phyloP scores from a whole-genome alignment of 2,888 invertebrate species.

The Schrankia costaestrigalis region DNA sequence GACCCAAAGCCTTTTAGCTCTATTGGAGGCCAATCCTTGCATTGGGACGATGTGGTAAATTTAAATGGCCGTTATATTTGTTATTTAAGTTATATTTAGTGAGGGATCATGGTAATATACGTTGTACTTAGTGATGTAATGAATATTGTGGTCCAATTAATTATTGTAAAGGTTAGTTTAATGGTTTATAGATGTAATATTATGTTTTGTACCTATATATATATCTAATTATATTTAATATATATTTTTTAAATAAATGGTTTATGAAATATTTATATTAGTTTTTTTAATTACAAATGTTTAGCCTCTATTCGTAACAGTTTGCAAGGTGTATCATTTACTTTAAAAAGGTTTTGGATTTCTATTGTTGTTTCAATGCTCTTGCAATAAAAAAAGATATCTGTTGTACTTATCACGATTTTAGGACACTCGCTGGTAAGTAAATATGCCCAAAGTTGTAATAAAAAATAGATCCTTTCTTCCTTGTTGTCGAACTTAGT shows the following conservation, averaged over 20 bases:
- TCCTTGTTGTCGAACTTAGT: too few relatives aligned
- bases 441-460: too few relatives aligned
- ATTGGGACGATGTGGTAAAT: too few relatives aligned
- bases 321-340: neutral
- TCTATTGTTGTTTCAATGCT: too few relatives aligned
- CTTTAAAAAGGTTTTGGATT: too few relatives aligned
- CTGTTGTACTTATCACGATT: too few relatives aligned
- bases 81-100: conserved; percentile 29
- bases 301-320: neutral
- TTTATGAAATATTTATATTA: conserved; percentile 29
- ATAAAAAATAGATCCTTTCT: too few relatives aligned
- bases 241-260: conserved; percentile 46
- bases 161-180: conserved; percentile 41
- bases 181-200: conserved; percentile 37
- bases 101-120: conserved; percentile 56
- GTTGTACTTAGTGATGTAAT: conserved; percentile 53
- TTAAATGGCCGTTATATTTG: conserved; percentile 12
- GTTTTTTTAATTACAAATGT: conserved; percentile 2
- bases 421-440: too few relatives aligned
- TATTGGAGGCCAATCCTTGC: too few relatives aligned
- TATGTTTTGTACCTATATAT: conserved; percentile 45
- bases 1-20: too few relatives aligned
- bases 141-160: conserved; percentile 43
- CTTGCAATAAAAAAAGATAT: too few relatives aligned
- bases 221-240: too few relatives aligned